A percentile compares a stretch with the other conserved stretches of the same genome.
Conservation (phyloP, 2,888 invertebrate genomes). For the Mythimna albipuncta region DNA sequence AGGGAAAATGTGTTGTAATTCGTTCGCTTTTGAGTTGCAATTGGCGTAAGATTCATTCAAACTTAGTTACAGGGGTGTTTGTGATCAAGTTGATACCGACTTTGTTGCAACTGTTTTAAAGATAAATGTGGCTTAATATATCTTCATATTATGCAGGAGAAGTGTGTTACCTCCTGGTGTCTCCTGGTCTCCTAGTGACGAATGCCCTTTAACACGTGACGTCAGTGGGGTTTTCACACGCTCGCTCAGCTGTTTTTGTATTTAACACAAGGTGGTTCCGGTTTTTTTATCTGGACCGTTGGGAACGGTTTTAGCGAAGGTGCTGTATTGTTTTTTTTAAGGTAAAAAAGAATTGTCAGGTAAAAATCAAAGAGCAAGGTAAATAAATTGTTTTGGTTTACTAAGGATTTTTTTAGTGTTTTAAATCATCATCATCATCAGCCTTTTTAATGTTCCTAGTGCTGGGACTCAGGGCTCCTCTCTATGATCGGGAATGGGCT, state of each 20-base stretch:
- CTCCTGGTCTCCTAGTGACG: slow-evolving; percentile 78
- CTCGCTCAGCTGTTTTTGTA: slow-evolving; percentile 28
- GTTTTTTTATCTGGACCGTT: slow-evolving; percentile 6
- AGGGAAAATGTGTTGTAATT: slow-evolving; percentile 29
- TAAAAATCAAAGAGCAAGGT: background rate
- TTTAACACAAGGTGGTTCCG: slow-evolving; percentile 18
- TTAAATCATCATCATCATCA: too few relatives aligned
- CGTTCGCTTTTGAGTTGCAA: slow-evolving; percentile 37
- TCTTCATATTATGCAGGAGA: slow-evolving; percentile 11
- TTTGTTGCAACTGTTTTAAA: slow-evolving; percentile 14
- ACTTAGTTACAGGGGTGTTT: slow-evolving; percentile 13
- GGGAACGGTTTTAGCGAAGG: slow-evolving; percentile 17
- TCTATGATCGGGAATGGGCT: too few relatives aligned
- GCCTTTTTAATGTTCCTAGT: too few relatives aligned
- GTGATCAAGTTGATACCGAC: slow-evolving; percentile 26
- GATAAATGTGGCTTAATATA: slow-evolving; percentile 20
- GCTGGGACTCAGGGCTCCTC: too few relatives aligned
- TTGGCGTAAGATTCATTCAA: slow-evolving; percentile 17
- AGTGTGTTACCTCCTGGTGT: slow-evolving; percentile 60
- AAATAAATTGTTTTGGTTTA: too few relatives aligned
- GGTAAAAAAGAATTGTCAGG: background rate
- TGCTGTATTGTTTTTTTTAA: background rate
- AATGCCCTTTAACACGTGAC: slow-evolving; percentile 86
- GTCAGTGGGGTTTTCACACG: slow-evolving; percentile 73
- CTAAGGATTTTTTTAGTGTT: too few relatives aligned